These are phyloP conservation scores for Poeciliopsis turrubarensis DNA, from an alignment of 2,113 vertebrate genomes.

Conservation along the genomic window DNA sequence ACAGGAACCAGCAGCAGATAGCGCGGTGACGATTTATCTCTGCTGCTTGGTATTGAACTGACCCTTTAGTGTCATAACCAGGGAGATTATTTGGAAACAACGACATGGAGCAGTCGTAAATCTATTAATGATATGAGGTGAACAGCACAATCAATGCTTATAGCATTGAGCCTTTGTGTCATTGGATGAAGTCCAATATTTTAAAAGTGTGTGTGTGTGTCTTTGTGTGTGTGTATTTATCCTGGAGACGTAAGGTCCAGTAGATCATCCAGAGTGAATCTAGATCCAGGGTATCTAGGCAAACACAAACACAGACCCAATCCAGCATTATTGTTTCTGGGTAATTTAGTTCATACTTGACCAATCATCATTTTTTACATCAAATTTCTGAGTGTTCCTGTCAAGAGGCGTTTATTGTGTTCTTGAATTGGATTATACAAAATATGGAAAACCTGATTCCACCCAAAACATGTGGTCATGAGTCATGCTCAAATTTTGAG, in stretches of 20 bases:
- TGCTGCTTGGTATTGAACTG: slow-evolving; percentile 44
- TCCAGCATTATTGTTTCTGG: too few relatives aligned
- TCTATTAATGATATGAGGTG: slow-evolving; percentile 55
- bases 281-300: too few relatives aligned
- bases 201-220: slow-evolving; percentile 23
- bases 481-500: too few relatives aligned
- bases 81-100: slow-evolving; percentile 58
- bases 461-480: too few relatives aligned
- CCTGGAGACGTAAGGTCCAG: neutral
- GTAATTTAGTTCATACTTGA: too few relatives aligned
- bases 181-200: slow-evolving; percentile 40
- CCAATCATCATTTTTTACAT: too few relatives aligned
- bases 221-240: neutral
- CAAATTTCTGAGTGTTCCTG: too few relatives aligned
- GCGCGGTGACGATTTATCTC: slow-evolving; percentile 42
- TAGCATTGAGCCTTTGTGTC: slow-evolving; percentile 41
- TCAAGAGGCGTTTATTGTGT: too few relatives aligned
- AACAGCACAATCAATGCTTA: slow-evolving; percentile 65
- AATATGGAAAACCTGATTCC: too few relatives aligned
- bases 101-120: slow-evolving; percentile 18
- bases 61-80: slow-evolving; percentile 50
- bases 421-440: too few relatives aligned
- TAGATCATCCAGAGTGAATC: slow-evolving; percentile 17
- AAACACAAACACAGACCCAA: too few relatives aligned
- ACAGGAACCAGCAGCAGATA: slow-evolving; percentile 14